These are phyloP conservation scores for Pelodytes ibericus DNA, from an alignment of 2,797 vertebrate genomes.

Conservation along the genomic window DNA sequence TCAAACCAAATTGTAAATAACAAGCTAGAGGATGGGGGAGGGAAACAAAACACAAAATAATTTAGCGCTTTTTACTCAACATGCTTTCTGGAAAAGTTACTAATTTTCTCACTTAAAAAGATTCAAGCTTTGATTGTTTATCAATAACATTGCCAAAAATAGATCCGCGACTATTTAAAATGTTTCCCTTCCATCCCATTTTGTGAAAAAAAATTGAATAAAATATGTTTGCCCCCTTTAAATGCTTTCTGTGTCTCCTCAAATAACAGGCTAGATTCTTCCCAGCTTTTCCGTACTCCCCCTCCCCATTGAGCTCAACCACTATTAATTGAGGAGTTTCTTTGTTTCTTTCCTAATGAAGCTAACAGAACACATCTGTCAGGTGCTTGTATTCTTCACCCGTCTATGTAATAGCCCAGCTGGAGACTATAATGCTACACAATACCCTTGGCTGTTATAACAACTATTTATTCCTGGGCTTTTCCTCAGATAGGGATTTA, in stretches of 20 bases:
- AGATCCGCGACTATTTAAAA: conserved; percentile 48
- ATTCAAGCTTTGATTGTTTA: conserved; percentile 32
- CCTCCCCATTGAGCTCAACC: conserved; percentile 75
- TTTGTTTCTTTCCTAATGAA: conserved; percentile 90
- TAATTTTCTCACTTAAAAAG: conserved; percentile 30
- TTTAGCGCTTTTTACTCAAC: background rate
- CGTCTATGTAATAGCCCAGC: conserved; percentile 85
- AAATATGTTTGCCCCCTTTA: conserved; percentile 58
- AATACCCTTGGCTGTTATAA: conserved; percentile 82
- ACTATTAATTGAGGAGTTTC: conserved; percentile 87
- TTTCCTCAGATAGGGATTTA: conserved; percentile 85
- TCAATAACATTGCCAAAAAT: conserved; percentile 47
- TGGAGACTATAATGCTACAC: conserved; percentile 84
- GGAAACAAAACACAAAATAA: no score
- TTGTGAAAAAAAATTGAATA: conserved; percentile 41
- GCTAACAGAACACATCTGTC: conserved; percentile 89
- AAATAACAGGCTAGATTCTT: conserved; percentile 84
- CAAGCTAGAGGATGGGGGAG: no score
- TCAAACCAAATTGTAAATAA: no score
- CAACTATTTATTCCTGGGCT: conserved; percentile 86
- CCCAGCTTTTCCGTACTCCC: conserved; percentile 67
- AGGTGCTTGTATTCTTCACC: conserved; percentile 86
- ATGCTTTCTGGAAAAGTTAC: conserved; percentile 34
- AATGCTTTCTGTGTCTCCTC: conserved; percentile 82
- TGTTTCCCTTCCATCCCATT: conserved; percentile 44